Evolutionary conservation across 2,113 vertebrate species (phyloP), one percentile per base, ranked within the genome.

Genomic region (Oreamnos americanus): DNA sequence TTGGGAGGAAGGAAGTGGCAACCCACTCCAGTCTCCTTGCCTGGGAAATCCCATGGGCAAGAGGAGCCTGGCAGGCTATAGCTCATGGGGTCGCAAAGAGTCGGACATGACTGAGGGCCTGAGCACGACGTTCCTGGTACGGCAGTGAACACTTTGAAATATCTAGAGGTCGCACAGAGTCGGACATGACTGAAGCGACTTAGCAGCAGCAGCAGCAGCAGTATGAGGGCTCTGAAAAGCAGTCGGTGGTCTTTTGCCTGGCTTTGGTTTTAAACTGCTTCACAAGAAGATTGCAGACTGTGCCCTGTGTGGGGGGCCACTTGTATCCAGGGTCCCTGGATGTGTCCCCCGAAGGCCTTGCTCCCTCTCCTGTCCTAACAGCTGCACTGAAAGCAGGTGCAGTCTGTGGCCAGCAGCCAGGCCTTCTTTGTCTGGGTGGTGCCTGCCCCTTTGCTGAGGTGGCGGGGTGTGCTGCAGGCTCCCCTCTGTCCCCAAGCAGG

Each of bases 191-290:
- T 26, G 57, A 58, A 58, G 25, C 21, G 10, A 58, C 57, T 12
- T 26, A 26, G 57, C 57, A 26, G 57, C 57, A 57, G 55, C 55
- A 57, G 55, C 55, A 57, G 57, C 57, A 58, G 57, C 5, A 51
- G 51, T 5, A 60, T 36, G 36, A 87, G 58, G 86, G n/a, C 49
- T 28, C 79, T 51, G 55, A 57, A 28, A 49, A 60, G 47, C 11
- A 2, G 15, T 62, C 33, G 8, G 58, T 26, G 93, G 81, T 81
- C 82, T 83, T 74, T 82, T n/a, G 87, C 39, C 76, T 76, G 60
- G 8, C 39, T 88, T 51, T 91, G 53, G 57, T 30, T 71, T 89
- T 39, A 67, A 91, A 82, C 64, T 78, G 13, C 45, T 94, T 91
- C 36, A 33, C 4, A 28, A 78, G 60, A 74, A 74, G 49, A 33